Evolutionary conservation across 2,113 vertebrate genomes (phyloP), one percentile per base, ranked within the genome.

Genomic region (Gnathonemus longibarbis): DNA sequence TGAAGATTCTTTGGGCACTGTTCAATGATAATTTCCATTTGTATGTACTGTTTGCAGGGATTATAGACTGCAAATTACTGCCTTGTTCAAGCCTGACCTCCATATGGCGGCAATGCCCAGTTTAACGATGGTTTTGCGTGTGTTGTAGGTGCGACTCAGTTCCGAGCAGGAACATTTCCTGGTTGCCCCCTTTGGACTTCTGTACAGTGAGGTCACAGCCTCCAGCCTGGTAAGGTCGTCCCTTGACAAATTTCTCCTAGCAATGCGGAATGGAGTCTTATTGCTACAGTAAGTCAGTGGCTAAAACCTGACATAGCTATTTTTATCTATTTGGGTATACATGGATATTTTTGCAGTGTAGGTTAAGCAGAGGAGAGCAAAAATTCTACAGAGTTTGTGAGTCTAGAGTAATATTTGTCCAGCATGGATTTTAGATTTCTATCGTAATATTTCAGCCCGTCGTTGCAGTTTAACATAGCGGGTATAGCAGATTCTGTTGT

Each of bases 201-300:
- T 99, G 66, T 99, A 97, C 94, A 99, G 98, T 91, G 98, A 99
- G 94, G 98, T 99, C 93, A 97, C 98, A 1, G 98, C 98, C 1
- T 99, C 98, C 91, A 99, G 98, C 94, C 93, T 99, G 98, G 98
- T 99, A 94, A 97, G 96, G 48, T 19, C 11, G 83, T 87, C 70
- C 7, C 48, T 86, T 27, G 42, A 87, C 27, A 52, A 53, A 49
- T 49, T n/a, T 49, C 50, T 19, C 21, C n/a, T 24, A 50, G 84
- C 27, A 24, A 80, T 42, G 56, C 5, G 5, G 35, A 80, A 80
- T 39, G 31, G 10, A 80, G 70, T 39, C 27, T 77, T 77, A 39
- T 77, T 77, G 70, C 31, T 77, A 42, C 39, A 42, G 39, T 42
- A 77, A 77, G 17, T 80, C 35, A 31, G 11, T 70, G n/a, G 27